Evolutionary conservation across 1,140 invertebrate genomes (phyloP), one percentile per base, ranked within the genome.

Genomic region (Alviniconcha marisindica): DNA sequence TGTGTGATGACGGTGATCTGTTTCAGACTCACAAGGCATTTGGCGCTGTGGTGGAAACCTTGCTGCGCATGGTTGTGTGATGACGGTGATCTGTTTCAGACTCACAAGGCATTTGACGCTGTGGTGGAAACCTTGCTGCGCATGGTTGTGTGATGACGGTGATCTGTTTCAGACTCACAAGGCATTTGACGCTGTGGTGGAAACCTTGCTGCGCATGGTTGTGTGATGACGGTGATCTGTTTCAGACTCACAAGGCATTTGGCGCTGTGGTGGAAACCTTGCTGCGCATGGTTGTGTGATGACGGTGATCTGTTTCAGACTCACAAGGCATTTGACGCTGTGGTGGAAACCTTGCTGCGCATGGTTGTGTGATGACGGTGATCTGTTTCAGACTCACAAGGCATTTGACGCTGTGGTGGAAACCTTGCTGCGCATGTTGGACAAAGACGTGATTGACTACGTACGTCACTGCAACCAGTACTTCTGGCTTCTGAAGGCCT

Each of bases 371-470:
- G 44, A 48, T 48, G 44, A 48, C 18, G 5, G 44, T 48, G 44
- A 18, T 18, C 44, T 48, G 44, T 89, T 89, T 38, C 88, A 93
- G 92, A 92, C 88, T 38, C 87, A 92, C 28, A 89, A 90, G 60
- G 88, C 83, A 77, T 88, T 93, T 82, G 88, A 93, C 84, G 87
- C 87, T 31, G 84, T 94, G 18, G 85, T 94, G 66, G 91, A 91
- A 40, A 76, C 89, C 51, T 77, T 94, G 42, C 83, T 94, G 12
- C 85, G 88, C 36, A 87, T 94, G 87, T 84, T 94, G 44, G 89
- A 92, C 42, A 93, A 93, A 87, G 94, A 94, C 84, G 94, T 94
- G 3, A 88, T 93, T 33, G 93, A 94, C 81, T 91, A 93, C 78
- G 92, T 92, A 87, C 93, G 93, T 88, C 92, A 93, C 31, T 93